Percentiles rank a stretch among this genome's conserved stretches.
Evolutionary conservation across 2,888 invertebrate genomes (phyloP).

Genomic region (Bedellia somnulentella): DNA sequence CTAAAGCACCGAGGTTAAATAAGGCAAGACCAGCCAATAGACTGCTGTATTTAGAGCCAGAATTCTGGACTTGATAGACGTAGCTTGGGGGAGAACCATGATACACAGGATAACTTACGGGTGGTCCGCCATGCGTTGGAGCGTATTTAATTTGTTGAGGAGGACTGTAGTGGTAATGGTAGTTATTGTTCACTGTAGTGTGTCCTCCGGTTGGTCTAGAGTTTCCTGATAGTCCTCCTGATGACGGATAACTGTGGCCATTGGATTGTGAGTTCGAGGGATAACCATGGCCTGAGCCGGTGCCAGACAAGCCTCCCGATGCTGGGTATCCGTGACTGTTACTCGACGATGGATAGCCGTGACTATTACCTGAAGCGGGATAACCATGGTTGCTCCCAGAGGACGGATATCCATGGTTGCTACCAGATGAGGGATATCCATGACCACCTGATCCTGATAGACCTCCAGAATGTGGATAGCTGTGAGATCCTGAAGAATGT

Average conservation of each 20-base stretch:
- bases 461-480: conserved; percentile 6
- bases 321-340: conserved; percentile 6
- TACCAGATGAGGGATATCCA: conserved; percentile 17
- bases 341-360: conserved; percentile 8
- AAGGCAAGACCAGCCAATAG: conserved; percentile 38
- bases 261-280: conserved; percentile 10
- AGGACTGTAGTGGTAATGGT: conserved; percentile 39
- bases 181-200: conserved; percentile 26
- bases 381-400: conserved; percentile 17
- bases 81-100: conserved; percentile 35
- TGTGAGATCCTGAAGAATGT: conserved; percentile 2
- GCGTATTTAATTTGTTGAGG: conserved; percentile 37
- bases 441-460: conserved; percentile 13
- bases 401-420: conserved; percentile 22
- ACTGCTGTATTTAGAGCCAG: conserved; percentile 45
- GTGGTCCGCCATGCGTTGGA: conserved; percentile 23
- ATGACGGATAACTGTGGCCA: conserved; percentile 17
- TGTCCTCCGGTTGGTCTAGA: no score
- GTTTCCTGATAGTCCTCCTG: conserved; percentile 12
- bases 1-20: conserved; percentile 39
- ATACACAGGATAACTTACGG: conserved; percentile 35
- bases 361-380: conserved; percentile 7
- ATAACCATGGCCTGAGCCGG: conserved; percentile 4
- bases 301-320: conserved; percentile 15
- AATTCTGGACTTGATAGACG: conserved; percentile 41